Conservation (phyloP, 2,113 vertebrate species). For the Crotalus helleri region DNA sequence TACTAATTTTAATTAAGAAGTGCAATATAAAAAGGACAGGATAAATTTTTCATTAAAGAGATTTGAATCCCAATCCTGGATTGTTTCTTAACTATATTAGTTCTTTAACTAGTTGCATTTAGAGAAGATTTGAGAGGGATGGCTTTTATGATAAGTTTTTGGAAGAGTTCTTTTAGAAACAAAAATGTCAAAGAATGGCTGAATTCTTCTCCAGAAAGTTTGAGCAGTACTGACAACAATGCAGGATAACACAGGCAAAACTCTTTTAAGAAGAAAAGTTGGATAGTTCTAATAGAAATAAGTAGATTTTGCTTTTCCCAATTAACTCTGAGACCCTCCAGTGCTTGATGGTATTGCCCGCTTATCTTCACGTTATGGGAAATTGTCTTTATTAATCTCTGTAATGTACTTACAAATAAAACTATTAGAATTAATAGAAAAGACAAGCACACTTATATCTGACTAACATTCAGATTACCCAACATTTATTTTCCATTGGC, state of each 20-base stretch:
- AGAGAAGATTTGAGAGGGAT: background rate
- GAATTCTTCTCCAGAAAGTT: background rate
- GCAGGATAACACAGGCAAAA: background rate
- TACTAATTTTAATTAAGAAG: background rate
- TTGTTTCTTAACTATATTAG: background rate
- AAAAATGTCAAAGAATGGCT: background rate
- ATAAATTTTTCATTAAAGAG: background rate
- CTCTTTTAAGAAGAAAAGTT: background rate
- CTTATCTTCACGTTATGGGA: background rate
- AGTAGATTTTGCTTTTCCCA: background rate
- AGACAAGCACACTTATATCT: background rate
- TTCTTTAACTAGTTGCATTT: background rate
- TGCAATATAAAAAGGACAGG: background rate
- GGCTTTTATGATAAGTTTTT: background rate
- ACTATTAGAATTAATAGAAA: background rate
- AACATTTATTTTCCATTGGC: background rate
- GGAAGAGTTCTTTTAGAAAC: background rate
- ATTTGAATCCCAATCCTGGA: background rate
- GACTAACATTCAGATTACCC: background rate
- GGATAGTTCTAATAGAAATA: background rate
- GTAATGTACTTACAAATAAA: background rate
- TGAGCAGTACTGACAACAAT: background rate
- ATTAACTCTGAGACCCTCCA: background rate
- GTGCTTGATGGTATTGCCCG: background rate
- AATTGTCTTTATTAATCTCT: background rate